A percentile compares a stretch with the other conserved stretches of the same genome.
These are phyloP conservation scores for Pelodytes ibericus DNA, from an alignment of 2,797 vertebrate genomes.

Conservation along the genomic window DNA sequence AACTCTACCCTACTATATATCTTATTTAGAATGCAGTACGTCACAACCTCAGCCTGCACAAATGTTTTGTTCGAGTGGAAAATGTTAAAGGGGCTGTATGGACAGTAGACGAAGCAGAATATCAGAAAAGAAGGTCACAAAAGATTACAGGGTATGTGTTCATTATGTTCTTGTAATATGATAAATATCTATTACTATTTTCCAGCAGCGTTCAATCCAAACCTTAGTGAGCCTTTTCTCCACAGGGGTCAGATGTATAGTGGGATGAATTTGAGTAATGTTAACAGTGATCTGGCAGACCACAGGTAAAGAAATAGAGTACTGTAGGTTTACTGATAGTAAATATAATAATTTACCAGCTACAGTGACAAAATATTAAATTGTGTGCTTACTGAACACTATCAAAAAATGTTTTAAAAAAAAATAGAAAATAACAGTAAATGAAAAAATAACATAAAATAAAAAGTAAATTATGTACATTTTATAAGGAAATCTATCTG, in stretches of 20 bases:
- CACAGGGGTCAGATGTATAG: neutral
- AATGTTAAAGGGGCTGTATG: conserved; percentile 98
- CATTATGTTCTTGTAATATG: conserved; percentile 15
- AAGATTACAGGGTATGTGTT: conserved; percentile 95
- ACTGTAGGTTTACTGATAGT: conserved; percentile 6
- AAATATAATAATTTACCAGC: neutral
- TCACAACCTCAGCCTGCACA: conserved; percentile 99
- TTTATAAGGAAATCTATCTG: too few species aligned
- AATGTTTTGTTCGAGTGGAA: conserved; percentile 99
- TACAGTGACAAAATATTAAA: too few species aligned
- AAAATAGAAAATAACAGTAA: neutral
- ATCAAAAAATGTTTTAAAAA: neutral
- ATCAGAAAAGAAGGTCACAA: conserved; percentile 98
- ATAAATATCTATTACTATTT: conserved; percentile 25
- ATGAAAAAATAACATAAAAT: too few species aligned
- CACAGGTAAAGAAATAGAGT: neutral
- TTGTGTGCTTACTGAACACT: neutral
- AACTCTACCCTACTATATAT: conserved; percentile 68
- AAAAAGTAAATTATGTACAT: too few species aligned
- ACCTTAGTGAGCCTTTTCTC: conserved; percentile 2
- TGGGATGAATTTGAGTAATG: neutral
- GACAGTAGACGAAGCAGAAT: conserved; percentile 98
- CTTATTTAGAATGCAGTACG: conserved; percentile 92
- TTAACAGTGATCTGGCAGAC: conserved; percentile 15
- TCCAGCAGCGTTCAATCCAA: neutral